Conservation (phyloP, 2,113 vertebrate genomes). For the Triplophysa dalaica region DNA sequence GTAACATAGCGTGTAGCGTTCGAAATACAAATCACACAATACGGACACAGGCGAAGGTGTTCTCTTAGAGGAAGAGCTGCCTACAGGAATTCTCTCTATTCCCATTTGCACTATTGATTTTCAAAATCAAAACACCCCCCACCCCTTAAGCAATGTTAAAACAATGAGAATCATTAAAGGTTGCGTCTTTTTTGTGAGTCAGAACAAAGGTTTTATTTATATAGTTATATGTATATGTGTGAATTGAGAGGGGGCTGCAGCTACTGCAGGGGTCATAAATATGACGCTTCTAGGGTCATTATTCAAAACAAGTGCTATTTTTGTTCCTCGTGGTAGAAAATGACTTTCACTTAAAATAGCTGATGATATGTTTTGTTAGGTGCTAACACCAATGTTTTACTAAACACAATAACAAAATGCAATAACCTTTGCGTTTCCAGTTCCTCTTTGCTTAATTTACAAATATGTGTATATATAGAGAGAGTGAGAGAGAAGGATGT, state of each 20-base stretch:
- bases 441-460: no score
- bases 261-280: not conserved
- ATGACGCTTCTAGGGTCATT: not conserved
- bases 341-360: no score
- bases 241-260: not conserved
- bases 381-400: no score
- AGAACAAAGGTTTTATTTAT: not conserved
- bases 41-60: not conserved
- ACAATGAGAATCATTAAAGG: not conserved
- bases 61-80: not conserved
- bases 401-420: no score
- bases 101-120: conserved; percentile 43
- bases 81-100: conserved; percentile 24
- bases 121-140: conserved; percentile 27
- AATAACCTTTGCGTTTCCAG: no score
- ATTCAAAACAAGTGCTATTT: no score
- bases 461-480: no score
- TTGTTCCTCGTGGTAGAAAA: no score
- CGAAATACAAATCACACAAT: conserved; percentile 43
- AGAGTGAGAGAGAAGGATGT: no score
- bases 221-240: not conserved
- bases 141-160: conserved; percentile 18
- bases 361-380: no score
- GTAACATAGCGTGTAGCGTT: conserved; percentile 22
- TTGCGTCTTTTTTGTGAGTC: not conserved